These are phyloP conservation scores for Tubulanus polymorphus DNA, from an alignment of 2,888 invertebrate species.

Conservation along the genomic window DNA sequence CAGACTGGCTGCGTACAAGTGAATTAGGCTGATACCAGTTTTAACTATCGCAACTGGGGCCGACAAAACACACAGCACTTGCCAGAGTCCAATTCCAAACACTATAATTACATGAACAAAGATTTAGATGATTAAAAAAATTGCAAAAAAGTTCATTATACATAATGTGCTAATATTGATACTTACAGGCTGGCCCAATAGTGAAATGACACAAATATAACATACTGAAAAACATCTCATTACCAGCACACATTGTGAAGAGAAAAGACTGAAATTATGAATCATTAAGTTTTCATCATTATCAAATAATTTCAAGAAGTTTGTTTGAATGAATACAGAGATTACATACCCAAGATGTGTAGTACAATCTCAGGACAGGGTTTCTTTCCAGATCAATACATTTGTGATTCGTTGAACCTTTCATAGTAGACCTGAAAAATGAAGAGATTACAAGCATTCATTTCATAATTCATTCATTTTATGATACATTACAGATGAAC, in stretches of 20 bases:
- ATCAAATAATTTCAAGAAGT: too few species aligned
- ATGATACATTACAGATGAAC: too few species aligned
- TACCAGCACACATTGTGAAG: conserved; percentile 94
- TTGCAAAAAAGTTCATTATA: too few species aligned
- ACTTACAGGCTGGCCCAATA: conserved; percentile 77
- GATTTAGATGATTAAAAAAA: conserved; percentile 5
- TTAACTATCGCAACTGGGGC: conserved; percentile 87
- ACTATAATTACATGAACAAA: neutral
- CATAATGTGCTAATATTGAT: too few species aligned
- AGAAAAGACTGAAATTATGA: conserved; percentile 64
- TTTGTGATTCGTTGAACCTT: conserved; percentile 72
- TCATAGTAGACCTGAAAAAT: conserved; percentile 47
- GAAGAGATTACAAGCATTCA: too few species aligned
- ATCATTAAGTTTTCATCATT: too few species aligned
- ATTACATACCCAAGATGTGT: too few species aligned
- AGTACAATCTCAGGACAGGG: conserved; percentile 87
- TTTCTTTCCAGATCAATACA: conserved; percentile 86
- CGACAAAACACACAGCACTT: conserved; percentile 57
- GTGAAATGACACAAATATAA: conserved; percentile 89
- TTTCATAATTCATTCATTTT: too few species aligned
- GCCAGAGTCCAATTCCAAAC: conserved; percentile 37
- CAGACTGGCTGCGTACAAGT: conserved; percentile 82
- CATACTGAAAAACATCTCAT: conserved; percentile 92
- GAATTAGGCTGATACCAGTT: conserved; percentile 80
- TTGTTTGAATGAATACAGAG: too few species aligned